Evolutionary conservation across 35 echinoderm and acorn worm species (phyloP).

Genomic region (Lytechinus pictus): DNA sequence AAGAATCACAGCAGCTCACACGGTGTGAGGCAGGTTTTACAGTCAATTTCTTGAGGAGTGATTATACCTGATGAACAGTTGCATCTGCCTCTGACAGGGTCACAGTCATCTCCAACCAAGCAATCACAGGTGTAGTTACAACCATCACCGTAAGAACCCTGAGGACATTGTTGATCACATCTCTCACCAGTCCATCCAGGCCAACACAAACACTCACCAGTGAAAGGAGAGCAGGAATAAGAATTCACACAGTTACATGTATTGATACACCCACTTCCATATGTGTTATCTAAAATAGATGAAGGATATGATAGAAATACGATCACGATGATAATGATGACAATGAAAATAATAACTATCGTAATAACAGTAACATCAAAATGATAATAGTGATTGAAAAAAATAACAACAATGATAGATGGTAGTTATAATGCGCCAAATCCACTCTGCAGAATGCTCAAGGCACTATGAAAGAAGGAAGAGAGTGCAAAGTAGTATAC

Average conservation of each 20-base stretch:
- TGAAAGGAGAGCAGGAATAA: constrained; percentile 65
- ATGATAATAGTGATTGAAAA: too few relatives aligned
- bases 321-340: too few relatives aligned
- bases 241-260: constrained; percentile 84
- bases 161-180: constrained; percentile 62
- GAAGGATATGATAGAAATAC: neutral
- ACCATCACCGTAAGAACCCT: constrained; percentile 58
- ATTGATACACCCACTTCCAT: constrained; percentile 62
- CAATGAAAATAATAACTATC: too few relatives aligned
- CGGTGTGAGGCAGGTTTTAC: too few relatives aligned
- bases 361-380: too few relatives aligned
- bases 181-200: constrained; percentile 72
- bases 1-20: too few relatives aligned
- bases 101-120: constrained; percentile 65
- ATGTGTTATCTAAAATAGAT: constrained; percentile 43
- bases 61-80: constrained; percentile 47
- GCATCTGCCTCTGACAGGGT: constrained; percentile 74
- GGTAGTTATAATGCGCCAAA: too few relatives aligned
- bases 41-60: neutral
- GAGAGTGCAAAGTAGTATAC: too few relatives aligned
- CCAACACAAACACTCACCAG: constrained; percentile 71
- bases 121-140: constrained; percentile 68
- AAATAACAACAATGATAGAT: too few relatives aligned
- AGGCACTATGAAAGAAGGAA: too few relatives aligned
- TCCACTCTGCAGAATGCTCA: too few relatives aligned